Evolutionary conservation across 2,888 invertebrate species (phyloP), one percentile per base, ranked within the genome.

Genomic region (Salticus scenicus): DNA sequence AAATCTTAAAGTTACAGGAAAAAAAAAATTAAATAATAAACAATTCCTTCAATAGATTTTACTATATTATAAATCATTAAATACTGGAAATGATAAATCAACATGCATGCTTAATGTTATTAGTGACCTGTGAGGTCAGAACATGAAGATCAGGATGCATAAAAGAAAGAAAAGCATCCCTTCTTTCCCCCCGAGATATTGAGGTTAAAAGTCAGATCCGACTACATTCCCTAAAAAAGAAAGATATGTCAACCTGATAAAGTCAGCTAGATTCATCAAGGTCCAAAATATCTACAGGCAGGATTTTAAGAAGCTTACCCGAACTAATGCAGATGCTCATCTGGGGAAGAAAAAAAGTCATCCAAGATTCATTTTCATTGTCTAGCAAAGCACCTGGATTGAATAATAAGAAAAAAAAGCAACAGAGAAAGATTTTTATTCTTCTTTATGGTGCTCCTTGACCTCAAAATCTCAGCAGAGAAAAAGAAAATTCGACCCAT

Each of bases 381-480:
- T 57, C 57, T 17, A 24, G 57, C 57, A 57, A 57, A 57, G 57
- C 24, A 57, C 20, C 57, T 57, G 57, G 57, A 1, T 57, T 20
- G 57, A 57, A 57, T 57, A 24, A 24, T 24, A 57, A 63, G 14
- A 72, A 75, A 57, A 73, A 74, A 57, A 24, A 63, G 20, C 42
- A 75, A 57, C 20, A 24, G 30, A 14, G 51, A 67, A 72, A 77
- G 72, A 77, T 72, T 77, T 83, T 83, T 75, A 83, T 83, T 83
- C 76, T 37, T 76, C 42, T 75, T 81, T 81, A 81, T 63, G 74
- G 24, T 72, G 81, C 81, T 30, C 83, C 77, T 72, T 77, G 83
- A 83, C 83, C 83, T 14, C 24, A n/a, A 66, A 83, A 74, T 63
- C 63, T 67, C 72, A 30, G 63, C 31, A 47, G 17, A 51, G 27